A percentile compares a stretch with the other conserved stretches of the same genome.
These are phyloP conservation scores for Globodera rostochiensis DNA, from an alignment of 1,140 invertebrate genomes.

Conservation along the genomic window DNA sequence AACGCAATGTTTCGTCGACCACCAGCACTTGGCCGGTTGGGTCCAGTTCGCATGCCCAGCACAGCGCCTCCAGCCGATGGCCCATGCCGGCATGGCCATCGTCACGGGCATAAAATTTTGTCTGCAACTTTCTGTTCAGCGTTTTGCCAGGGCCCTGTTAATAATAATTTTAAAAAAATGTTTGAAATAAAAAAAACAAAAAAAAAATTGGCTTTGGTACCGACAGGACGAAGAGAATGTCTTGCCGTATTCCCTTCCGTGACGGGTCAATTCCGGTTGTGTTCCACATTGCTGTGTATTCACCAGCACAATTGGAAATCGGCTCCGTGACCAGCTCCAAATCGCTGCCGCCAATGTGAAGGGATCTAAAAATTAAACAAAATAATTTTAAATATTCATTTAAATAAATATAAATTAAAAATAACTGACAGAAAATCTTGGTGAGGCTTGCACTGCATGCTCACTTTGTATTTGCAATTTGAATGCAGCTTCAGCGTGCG, in stretches of 20 bases:
- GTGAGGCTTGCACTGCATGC: slow-evolving; percentile 26
- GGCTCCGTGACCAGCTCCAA: slow-evolving; percentile 39
- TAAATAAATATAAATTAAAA: background rate
- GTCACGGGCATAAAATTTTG: slow-evolving; percentile 42
- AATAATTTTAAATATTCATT: background rate
- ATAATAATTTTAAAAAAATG: too few species aligned
- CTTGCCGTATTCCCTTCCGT: slow-evolving; percentile 41
- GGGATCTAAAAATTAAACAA: slow-evolving; percentile 31
- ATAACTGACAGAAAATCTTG: slow-evolving; percentile 38
- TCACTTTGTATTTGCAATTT: slow-evolving; percentile 43
- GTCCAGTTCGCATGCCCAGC: slow-evolving; percentile 39
- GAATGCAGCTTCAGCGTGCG: slow-evolving; percentile 36
- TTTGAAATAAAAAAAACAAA: too few species aligned
- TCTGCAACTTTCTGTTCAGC: slow-evolving; percentile 41
- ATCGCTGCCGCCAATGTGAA: slow-evolving; percentile 48
- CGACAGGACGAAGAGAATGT: slow-evolving; percentile 42
- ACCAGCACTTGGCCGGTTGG: slow-evolving; percentile 37
- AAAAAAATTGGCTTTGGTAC: background rate
- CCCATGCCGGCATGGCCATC: slow-evolving; percentile 45
- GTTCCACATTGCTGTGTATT: slow-evolving; percentile 49
- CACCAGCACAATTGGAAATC: slow-evolving; percentile 10
- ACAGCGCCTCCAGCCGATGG: slow-evolving; percentile 40
- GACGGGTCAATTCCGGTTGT: slow-evolving; percentile 50
- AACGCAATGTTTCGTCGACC: slow-evolving; percentile 21
- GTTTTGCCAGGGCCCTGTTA: slow-evolving; percentile 38